These are phyloP conservation scores for Mellivora capensis DNA, from an alignment of 2,113 vertebrate species.

Conservation along the genomic window DNA sequence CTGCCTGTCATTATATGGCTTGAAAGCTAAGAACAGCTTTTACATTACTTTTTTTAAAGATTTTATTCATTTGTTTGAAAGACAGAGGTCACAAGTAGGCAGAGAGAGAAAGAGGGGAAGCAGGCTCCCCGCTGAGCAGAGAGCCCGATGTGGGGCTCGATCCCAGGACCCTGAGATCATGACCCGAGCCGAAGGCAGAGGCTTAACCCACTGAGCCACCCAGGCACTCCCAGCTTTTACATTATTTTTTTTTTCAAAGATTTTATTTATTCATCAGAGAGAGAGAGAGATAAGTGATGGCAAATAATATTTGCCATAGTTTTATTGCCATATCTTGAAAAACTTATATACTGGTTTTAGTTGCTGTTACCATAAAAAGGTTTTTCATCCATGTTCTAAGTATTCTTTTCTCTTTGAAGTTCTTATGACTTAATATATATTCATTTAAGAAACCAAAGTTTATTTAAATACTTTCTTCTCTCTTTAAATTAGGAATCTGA, in stretches of 20 bases:
- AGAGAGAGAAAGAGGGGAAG: too few relatives aligned
- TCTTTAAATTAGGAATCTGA: conserved; percentile 90
- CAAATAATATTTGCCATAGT: not conserved
- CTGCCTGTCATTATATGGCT: not conserved
- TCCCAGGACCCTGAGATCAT: too few relatives aligned
- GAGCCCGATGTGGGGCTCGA: too few relatives aligned
- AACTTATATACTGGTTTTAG: not conserved
- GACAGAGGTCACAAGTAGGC: too few relatives aligned
- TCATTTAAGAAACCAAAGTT: conserved; percentile 2
- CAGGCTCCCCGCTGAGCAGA: too few relatives aligned
- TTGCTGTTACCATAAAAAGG: not conserved
- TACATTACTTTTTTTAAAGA: not conserved
- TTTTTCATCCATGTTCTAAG: not conserved
- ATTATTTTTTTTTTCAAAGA: too few relatives aligned
- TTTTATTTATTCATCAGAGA: too few relatives aligned
- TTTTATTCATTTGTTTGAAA: too few relatives aligned
- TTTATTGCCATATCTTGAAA: conserved; percentile 23
- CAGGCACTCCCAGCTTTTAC: not conserved
- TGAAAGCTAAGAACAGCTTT: not conserved
- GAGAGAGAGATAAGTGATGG: too few relatives aligned
- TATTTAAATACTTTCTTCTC: conserved; percentile 24
- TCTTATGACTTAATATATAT: conserved; percentile 36
- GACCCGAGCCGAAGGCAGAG: too few relatives aligned
- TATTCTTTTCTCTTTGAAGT: conserved; percentile 27
- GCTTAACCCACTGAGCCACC: too few relatives aligned